Evolutionary conservation across 2,113 vertebrate genomes (phyloP).

Genomic region (Callopanchax toddi): DNA sequence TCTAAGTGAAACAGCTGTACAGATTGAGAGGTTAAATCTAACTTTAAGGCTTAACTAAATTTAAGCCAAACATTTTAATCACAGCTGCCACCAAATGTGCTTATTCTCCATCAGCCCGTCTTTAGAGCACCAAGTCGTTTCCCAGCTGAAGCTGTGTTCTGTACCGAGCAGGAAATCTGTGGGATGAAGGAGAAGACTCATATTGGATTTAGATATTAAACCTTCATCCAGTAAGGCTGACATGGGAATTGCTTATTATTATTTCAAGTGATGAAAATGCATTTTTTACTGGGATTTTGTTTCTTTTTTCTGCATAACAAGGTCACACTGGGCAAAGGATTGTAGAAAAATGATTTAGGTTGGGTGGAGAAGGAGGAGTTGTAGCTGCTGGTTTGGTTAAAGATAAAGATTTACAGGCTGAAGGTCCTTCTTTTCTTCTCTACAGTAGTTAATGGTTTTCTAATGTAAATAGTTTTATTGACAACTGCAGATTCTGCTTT

Average conservation of each 20-base stretch:
- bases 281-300: conserved; percentile 40
- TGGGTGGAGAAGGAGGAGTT: not conserved
- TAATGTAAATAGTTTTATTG: not conserved
- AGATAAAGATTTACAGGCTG: not conserved
- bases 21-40: no score
- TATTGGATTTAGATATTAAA: conserved; percentile 65
- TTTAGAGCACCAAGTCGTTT: conserved; percentile 38
- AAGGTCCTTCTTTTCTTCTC: no score
- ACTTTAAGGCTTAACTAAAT: conserved; percentile 43
- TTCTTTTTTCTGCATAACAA: conserved; percentile 13
- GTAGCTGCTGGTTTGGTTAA: not conserved
- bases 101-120: conserved; percentile 32
- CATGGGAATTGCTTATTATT: conserved; percentile 39
- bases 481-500: not conserved
- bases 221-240: conserved; percentile 49
- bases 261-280: conserved; percentile 46
- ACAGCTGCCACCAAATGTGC: conserved; percentile 17
- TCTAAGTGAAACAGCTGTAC: no score
- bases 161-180: conserved; percentile 29
- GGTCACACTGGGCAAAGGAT: not conserved
- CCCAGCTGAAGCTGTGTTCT: conserved; percentile 4
- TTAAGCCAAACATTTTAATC: conserved; percentile 31
- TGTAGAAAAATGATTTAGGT: conserved; percentile 8
- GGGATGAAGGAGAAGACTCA: conserved; percentile 35
- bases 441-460: not conserved